A percentile compares a stretch with the other conserved stretches of the same genome.
phyloP scores from a whole-genome alignment of 2,113 vertebrate genomes.

The Callospermophilus lateralis region DNA sequence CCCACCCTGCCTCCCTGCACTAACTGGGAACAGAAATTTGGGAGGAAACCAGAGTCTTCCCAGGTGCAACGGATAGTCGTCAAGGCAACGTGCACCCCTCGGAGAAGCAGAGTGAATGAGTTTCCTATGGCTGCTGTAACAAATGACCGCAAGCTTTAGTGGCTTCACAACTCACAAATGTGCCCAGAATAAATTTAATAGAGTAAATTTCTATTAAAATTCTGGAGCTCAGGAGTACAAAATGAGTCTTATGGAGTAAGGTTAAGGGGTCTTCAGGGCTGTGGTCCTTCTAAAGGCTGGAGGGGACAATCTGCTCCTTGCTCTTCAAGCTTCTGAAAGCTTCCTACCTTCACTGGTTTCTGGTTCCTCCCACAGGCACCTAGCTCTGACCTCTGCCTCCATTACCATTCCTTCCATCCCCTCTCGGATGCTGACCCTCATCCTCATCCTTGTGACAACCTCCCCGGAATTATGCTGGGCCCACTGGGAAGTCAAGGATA shows the following conservation, averaged over 20 bases:
- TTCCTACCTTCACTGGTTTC: not conserved
- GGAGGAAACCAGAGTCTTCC: not conserved
- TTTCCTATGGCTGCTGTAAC: not conserved
- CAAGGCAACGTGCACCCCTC: not conserved
- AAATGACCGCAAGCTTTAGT: not conserved
- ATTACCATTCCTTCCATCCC: accelerated
- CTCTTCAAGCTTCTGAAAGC: not conserved
- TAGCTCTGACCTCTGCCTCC: not conserved
- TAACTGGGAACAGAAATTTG: too few relatives aligned
- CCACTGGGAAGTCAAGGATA: too few relatives aligned
- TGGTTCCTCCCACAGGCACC: accelerated
- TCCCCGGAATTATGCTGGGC: too few relatives aligned
- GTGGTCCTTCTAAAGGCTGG: not conserved
- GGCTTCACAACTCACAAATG: too few relatives aligned
- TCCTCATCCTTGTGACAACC: not conserved
- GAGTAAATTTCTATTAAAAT: not conserved
- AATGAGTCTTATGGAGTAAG: not conserved
- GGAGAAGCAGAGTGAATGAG: not conserved
- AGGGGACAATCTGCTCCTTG: not conserved
- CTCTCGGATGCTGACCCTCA: not conserved
- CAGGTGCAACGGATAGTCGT: accelerated
- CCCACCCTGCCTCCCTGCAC: not conserved
- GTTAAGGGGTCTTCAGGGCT: not conserved
- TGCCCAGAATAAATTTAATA: too few relatives aligned
- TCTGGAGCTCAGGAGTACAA: not conserved